Percentiles rank a stretch among this genome's conserved stretches.
Evolutionary conservation across 2,888 invertebrate species (phyloP).

Genomic region (Tethea ocularis): DNA sequence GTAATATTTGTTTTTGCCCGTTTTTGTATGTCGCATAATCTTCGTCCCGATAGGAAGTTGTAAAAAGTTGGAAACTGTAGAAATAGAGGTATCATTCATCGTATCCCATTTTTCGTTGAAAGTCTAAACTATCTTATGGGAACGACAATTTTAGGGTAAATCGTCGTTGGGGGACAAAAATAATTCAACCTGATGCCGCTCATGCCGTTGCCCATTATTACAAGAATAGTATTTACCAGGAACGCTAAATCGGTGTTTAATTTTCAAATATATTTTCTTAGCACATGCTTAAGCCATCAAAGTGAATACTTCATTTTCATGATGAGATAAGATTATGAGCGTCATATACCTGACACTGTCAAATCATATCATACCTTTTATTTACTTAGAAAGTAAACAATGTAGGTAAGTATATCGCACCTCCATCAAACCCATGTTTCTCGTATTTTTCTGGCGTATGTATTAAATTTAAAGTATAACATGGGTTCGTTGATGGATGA

Average conservation of each 20-base stretch:
- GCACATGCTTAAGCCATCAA: no score
- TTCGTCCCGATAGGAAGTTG: conserved; percentile 12
- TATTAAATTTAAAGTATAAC: neutral
- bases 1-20: conserved; percentile 39
- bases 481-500: no score
- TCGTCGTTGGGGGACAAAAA: no score
- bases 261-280: no score
- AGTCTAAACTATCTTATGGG: neutral
- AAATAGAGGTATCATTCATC: neutral
- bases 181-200: no score
- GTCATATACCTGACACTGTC: neutral
- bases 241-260: no score
- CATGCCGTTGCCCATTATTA: no score
- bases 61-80: neutral
- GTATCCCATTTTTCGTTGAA: neutral
- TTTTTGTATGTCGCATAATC: conserved; percentile 25
- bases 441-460: no score
- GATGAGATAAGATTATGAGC: neutral
- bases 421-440: neutral
- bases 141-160: no score
- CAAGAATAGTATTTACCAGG: no score
- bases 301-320: no score
- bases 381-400: neutral
- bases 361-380: neutral
- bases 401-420: neutral